phyloP scores from a whole-genome alignment of 2,888 invertebrate species.

The Eustalomyia histrio region DNA sequence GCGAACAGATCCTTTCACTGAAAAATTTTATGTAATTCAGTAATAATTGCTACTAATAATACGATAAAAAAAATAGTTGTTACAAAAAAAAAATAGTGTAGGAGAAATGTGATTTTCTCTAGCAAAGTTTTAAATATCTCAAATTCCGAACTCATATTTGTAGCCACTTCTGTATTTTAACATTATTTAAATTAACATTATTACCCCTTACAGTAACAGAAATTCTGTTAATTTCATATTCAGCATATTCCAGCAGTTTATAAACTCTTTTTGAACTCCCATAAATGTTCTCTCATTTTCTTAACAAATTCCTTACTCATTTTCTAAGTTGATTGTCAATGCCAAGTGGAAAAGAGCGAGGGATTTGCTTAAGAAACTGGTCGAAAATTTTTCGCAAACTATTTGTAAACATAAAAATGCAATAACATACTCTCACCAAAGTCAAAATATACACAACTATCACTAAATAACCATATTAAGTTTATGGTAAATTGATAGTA shows the following conservation, averaged over 20 bases:
- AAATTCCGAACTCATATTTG: too few species aligned
- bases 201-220: not conserved
- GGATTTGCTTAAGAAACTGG: conserved; percentile 44
- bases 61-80: too few species aligned
- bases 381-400: conserved; percentile 42
- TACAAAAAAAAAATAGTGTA: too few species aligned
- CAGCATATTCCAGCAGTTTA: conserved; percentile 63
- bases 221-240: conserved; percentile 19
- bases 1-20: too few species aligned
- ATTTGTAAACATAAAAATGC: conserved; percentile 28
- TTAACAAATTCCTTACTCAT: conserved; percentile 11
- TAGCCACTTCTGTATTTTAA: too few species aligned
- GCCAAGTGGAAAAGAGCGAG: conserved; percentile 1
- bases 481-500: conserved; percentile 20
- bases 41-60: too few species aligned
- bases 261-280: not conserved
- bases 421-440: conserved; percentile 30
- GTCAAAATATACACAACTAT: not conserved
- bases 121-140: too few species aligned
- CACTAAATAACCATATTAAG: conserved; percentile 30
- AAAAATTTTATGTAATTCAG: too few species aligned
- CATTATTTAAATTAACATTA: not conserved
- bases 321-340: conserved; percentile 40
- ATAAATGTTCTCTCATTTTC: not conserved
- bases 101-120: too few species aligned